Base-by-base conservation (phyloP, 2,888 invertebrate species). In the Acronicta alni region DNA sequence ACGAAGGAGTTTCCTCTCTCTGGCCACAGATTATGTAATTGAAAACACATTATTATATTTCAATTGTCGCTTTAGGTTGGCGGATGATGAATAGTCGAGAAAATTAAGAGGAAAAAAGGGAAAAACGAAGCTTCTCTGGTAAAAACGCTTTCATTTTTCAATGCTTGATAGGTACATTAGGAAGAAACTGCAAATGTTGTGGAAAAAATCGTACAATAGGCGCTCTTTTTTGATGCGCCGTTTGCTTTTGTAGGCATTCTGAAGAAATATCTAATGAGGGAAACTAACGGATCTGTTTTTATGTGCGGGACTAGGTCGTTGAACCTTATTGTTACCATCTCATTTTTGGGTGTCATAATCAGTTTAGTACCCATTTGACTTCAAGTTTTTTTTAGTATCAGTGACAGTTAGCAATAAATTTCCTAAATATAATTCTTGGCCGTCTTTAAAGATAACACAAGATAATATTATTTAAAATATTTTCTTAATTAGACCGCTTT, bases 111-210 rank as follows among this genome's bases (percentile, higher is more conserved):
- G 73, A 76, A 78, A 80, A 77, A 76, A 60, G 61, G 57, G 17
- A 77, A 78, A 80, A 75, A 66, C 66, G 67, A 65, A 66, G 73
- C 73, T 76, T 71, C 68, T 82, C 73, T 71, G 62, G 65, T 59
- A 72, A 79, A 81, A 84, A 70, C 68, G 77, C 73, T 79, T 80
- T 69, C 86, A 87, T 87, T 87, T 88, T 84, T 86, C 87, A 86
- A 81, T 72, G 72, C 84, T 79, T 85, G 86, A 85, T 86, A 82
- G 85, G 80, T 84, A 88, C 85, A 86, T 89, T 88, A 86, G 77
- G 81, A 80, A 78, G 83, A 81, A 84, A 85, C 84, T 87, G 85
- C 84, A 85, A 87, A 88, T 87, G 87, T 86, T 84, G 76, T 81
- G 85, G 84, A 84, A 86, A 71, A 65, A 81, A 78, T 76, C 72